Evolutionary conservation across 2,888 invertebrate genomes (phyloP), one percentile per base, ranked within the genome.

Genomic region (Dolichomitus sp.): DNA sequence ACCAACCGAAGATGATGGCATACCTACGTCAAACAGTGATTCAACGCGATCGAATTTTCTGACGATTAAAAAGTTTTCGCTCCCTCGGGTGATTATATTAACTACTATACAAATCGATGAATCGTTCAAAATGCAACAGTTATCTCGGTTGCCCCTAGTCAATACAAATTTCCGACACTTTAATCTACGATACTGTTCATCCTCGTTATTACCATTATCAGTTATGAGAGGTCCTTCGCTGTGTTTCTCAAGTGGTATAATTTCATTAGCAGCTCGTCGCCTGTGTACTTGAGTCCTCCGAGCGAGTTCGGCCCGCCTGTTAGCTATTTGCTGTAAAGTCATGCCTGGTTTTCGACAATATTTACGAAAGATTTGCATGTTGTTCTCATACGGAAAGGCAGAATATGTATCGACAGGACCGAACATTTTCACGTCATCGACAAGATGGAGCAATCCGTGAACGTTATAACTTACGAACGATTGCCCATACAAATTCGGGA

Each of bases 401-500:
- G 54, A 54, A 54, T 23, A 54, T 14, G 4, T 5, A 33, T 54
- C 77, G 52, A 19, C 76, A 27, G 42, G 81, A 65, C 68, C 76
- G 4, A 76, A 27, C n/a, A 37, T n/a, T 12, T 52, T 61, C 23
- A 66, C 66, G 27, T 68, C 54, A 9, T 54, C 54, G 27, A 54
- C 27, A 14, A 54, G 27, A 54, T 54, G 54, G 27, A 54, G 27
- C 52, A 77, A 45, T 6, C 76, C 81, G 50, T 81, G 76, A 1
- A 76, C 45, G 57, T 76, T 81, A 5, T 76, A 76, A 9, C 42
- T 48, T 14, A 76, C 12, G 50, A 81, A 76, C 19, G 14, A 30
- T 6, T 12, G 17, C 6, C 76, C 76, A 19, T 81, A 63, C 7
- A 81, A 40, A 23, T 61, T 45, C 54, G 17, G 33, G 37, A 40